Conservation (phyloP, 1,140 invertebrate genomes). For the Neoseiulus cucumeris region DNA sequence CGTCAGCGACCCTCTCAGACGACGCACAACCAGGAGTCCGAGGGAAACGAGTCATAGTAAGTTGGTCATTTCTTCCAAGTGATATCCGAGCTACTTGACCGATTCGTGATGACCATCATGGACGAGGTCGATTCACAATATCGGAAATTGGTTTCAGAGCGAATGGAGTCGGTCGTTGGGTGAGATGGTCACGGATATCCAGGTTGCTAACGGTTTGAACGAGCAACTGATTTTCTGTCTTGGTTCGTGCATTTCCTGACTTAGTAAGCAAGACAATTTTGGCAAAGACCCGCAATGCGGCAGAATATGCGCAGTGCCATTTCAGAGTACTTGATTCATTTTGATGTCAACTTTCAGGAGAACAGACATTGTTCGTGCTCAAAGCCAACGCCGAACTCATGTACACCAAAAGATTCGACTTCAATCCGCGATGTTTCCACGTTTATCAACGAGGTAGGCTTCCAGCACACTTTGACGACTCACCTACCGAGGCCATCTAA, state of each 20-base stretch:
- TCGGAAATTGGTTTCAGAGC: conserved; percentile 17
- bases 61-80: conserved; percentile 11
- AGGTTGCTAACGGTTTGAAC: neutral
- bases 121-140: too few species aligned
- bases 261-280: too few species aligned
- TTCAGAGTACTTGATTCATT: conserved; percentile 17
- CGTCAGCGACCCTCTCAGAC: conserved; percentile 27
- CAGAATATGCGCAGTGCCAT: too few species aligned
- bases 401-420: conserved; percentile 60
- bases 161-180: conserved; percentile 15
- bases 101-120: too few species aligned
- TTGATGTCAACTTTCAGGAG: conserved; percentile 22
- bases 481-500: conserved; percentile 11
- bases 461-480: neutral
- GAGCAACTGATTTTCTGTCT: neutral
- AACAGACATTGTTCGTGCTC: conserved; percentile 47
- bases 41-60: conserved; percentile 29
- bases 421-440: conserved; percentile 46
- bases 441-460: conserved; percentile 45
- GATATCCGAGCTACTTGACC: conserved; percentile 20
- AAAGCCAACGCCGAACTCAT: conserved; percentile 48
- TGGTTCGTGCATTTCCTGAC: neutral
- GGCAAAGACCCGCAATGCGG: too few species aligned
- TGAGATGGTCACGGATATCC: conserved; percentile 11
- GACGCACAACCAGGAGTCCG: conserved; percentile 27